phyloP scores from a whole-genome alignment of 1,140 invertebrate genomes.

The Pteromalus puparum region DNA sequence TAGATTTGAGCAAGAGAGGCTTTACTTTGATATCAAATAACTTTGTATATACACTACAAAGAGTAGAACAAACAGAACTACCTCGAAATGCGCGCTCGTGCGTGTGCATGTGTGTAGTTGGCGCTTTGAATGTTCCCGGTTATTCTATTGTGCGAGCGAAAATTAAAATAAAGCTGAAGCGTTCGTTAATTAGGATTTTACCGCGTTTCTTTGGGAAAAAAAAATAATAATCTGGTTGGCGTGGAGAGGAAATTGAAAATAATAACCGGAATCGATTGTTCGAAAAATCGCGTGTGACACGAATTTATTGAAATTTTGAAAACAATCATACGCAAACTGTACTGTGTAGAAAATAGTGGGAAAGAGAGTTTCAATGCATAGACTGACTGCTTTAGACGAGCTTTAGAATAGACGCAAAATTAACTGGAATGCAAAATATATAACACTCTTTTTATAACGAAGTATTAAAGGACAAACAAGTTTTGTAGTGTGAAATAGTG shows the following conservation, averaged over 20 bases:
- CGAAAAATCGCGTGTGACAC: too few species aligned
- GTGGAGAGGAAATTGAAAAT: too few species aligned
- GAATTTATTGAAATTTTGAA: too few species aligned
- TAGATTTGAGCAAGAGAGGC: neutral
- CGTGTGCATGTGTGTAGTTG: neutral
- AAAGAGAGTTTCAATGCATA: neutral
- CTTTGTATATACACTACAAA: neutral
- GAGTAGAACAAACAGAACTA: neutral
- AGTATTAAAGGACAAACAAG: neutral
- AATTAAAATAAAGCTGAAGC: neutral
- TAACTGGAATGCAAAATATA: too few species aligned
- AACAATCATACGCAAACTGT: too few species aligned
- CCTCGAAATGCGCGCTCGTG: neutral
- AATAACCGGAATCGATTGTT: too few species aligned
- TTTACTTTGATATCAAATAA: constrained; percentile 15
- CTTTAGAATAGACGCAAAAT: neutral
- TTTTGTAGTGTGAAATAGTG: neutral
- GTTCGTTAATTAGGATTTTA: neutral
- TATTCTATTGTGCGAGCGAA: neutral
- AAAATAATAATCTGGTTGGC: neutral
- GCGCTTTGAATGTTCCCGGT: neutral
- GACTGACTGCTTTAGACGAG: neutral
- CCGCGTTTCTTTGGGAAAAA: too few species aligned
- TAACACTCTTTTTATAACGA: neutral
- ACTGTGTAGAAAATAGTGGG: too few species aligned